A percentile compares a stretch with the other conserved stretches of the same genome.
phyloP scores from a whole-genome alignment of 92 coral and sea anemone species.

The Palythoa grandiflora region DNA sequence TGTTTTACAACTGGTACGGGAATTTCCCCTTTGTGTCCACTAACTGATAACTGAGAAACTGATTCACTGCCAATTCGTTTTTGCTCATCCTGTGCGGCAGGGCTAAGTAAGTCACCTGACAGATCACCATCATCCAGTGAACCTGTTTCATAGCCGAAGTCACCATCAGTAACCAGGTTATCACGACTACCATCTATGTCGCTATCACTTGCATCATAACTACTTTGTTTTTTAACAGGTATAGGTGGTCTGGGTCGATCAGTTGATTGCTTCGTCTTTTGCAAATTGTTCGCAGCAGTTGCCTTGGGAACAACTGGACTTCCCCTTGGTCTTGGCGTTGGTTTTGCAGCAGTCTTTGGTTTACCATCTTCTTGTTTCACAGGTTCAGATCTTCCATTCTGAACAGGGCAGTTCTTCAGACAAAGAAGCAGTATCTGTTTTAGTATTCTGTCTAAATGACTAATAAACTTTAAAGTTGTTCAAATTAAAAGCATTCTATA shows the following conservation, averaged over 20 bases:
- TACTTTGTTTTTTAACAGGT: slow-evolving; percentile 71
- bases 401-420: slow-evolving; percentile 57
- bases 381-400: slow-evolving; percentile 48
- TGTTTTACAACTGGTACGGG: not conserved
- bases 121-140: slow-evolving; percentile 88
- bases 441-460: no score
- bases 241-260: slow-evolving; percentile 33
- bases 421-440: not conserved
- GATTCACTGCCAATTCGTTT: slow-evolving; percentile 58
- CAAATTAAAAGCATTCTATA: no score
- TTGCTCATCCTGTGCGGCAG: slow-evolving; percentile 77
- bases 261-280: not conserved
- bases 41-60: not conserved
- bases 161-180: slow-evolving; percentile 79
- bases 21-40: not conserved
- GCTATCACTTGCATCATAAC: slow-evolving; percentile 88
- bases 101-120: slow-evolving; percentile 82
- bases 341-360: slow-evolving; percentile 21
- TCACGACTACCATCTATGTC: slow-evolving; percentile 82
- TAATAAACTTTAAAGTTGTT: not conserved
- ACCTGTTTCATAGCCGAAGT: slow-evolving; percentile 87
- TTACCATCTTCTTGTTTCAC: slow-evolving; percentile 1
- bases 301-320: slow-evolving; percentile 22
- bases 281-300: not conserved
- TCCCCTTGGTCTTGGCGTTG: slow-evolving; percentile 23